These are phyloP conservation scores for Lateolabrax maculatus DNA, from an alignment of 2,797 vertebrate species.

Conservation along the genomic window DNA sequence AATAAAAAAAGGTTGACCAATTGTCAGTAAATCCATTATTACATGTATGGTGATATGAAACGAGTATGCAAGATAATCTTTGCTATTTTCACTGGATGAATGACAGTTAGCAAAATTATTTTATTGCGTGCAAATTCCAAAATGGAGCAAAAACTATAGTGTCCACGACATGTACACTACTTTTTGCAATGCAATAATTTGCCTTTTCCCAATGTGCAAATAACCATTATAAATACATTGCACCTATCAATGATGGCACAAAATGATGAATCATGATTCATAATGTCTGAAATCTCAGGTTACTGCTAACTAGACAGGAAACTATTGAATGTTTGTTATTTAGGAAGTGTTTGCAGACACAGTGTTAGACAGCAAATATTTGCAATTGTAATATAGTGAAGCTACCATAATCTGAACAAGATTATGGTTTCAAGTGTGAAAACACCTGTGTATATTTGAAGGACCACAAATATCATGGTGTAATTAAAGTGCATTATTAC, in stretches of 20 bases:
- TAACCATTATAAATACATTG: background rate
- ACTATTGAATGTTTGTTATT: background rate
- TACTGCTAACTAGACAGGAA: background rate
- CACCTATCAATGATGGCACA: background rate
- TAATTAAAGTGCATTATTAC: slow-evolving; percentile 38
- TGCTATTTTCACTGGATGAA: background rate
- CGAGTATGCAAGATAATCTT: background rate
- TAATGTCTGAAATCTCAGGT: background rate
- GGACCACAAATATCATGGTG: background rate
- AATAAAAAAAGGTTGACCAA: too few species aligned
- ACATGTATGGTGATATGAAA: background rate
- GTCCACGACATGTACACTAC: background rate
- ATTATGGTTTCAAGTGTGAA: slow-evolving; percentile 21
- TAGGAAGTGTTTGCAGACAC: background rate
- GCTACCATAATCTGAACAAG: background rate
- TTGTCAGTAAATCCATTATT: background rate
- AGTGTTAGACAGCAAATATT: slow-evolving; percentile 10
- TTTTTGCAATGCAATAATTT: background rate
- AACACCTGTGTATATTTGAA: slow-evolving; percentile 23
- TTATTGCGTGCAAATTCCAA: background rate
- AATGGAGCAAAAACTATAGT: background rate
- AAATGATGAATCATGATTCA: background rate
- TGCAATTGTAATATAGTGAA: background rate
- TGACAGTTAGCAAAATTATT: background rate
- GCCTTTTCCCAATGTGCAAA: background rate